Evolutionary conservation across 2,888 invertebrate genomes (phyloP).

Genomic region (Apotomis betuletana): DNA sequence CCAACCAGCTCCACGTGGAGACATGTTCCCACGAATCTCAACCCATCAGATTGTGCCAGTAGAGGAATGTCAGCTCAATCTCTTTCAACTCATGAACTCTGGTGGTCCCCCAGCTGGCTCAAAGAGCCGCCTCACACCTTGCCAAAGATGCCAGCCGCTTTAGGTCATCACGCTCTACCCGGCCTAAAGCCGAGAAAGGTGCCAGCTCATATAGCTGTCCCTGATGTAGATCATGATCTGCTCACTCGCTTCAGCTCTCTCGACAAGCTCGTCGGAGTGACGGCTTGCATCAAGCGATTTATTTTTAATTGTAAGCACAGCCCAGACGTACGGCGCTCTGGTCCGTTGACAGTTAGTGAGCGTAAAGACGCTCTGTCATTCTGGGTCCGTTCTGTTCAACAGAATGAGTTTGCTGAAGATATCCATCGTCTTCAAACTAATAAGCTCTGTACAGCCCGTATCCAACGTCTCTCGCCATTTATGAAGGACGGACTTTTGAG

Average conservation of each 20-base stretch:
- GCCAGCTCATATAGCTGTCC: too few species aligned
- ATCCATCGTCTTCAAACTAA: neutral
- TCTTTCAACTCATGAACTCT: neutral
- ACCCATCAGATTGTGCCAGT: slow-evolving; percentile 10
- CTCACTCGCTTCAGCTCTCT: neutral
- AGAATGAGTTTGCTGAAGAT: slow-evolving; percentile 3
- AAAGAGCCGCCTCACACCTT: neutral
- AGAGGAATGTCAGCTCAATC: slow-evolving; percentile 7
- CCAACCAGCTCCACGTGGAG: slow-evolving; percentile 1
- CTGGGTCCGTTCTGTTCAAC: slow-evolving; percentile 19
- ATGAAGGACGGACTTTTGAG: slow-evolving; percentile 6
- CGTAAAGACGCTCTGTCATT: slow-evolving; percentile 15
- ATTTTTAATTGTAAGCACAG: slow-evolving; percentile 15
- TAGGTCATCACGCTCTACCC: too few species aligned
- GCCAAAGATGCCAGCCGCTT: neutral
- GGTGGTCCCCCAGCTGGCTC: slow-evolving; percentile 7
- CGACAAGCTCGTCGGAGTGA: slow-evolving; percentile 20
- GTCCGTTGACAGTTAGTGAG: slow-evolving; percentile 9
- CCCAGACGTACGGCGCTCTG: neutral
- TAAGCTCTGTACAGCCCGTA: slow-evolving; percentile 1
- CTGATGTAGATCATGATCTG: too few species aligned
- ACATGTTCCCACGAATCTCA: neutral
- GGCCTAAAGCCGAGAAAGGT: too few species aligned
- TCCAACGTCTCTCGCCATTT: slow-evolving; percentile 15
- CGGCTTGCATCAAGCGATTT: slow-evolving; percentile 19